Evolutionary conservation across 2,113 vertebrate species (phyloP), one percentile per base, ranked within the genome.

Genomic region (Festucalex cinctus): DNA sequence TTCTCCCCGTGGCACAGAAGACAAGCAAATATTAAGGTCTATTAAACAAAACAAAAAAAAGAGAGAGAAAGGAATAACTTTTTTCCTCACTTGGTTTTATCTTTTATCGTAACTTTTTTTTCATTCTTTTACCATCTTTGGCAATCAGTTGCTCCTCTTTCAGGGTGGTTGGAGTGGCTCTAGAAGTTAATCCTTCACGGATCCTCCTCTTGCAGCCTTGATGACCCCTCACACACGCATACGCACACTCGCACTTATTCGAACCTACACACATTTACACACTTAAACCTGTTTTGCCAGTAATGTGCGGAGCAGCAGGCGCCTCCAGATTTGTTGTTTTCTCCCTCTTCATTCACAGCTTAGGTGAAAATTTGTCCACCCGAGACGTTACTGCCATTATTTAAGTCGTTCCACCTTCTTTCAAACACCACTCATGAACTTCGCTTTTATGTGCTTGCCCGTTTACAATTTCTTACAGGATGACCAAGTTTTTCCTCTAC

Each of bases 111-210:
- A 65, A 69, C 41, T 72, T 78, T 60, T 36, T n/a, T 72, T 78
- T 57, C 48, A 46, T 28, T 48, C 56, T 46, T 41, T 36, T 44
- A 49, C 22, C 46, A 49, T n/a, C 22, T 9, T 63, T 81, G 73
- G 76, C 73, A 67, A 49, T 61, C 43, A 71, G 60, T 46, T 3
- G 59, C 43, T 61, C 72, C 69, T 73, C 72, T 69, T 73, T 85
- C 66, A 57, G 58, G 73, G 68, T 65, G 74, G 74, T 69, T 76
- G 58, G 70, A 86, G 74, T 79, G 71, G 71, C 63, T 69, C 66
- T 76, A 70, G 36, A 87, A 85, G 79, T 91, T 89, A 81, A 80
- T 79, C 69, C 54, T 65, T 46, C 66, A 54, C 81, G 63, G 81
- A 79, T 74, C 73, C 61, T 76, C 65, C 69, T 85, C 71, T 41